Base-by-base conservation (phyloP, 2,113 vertebrate genomes). In the Limnothrissa miodon region DNA sequence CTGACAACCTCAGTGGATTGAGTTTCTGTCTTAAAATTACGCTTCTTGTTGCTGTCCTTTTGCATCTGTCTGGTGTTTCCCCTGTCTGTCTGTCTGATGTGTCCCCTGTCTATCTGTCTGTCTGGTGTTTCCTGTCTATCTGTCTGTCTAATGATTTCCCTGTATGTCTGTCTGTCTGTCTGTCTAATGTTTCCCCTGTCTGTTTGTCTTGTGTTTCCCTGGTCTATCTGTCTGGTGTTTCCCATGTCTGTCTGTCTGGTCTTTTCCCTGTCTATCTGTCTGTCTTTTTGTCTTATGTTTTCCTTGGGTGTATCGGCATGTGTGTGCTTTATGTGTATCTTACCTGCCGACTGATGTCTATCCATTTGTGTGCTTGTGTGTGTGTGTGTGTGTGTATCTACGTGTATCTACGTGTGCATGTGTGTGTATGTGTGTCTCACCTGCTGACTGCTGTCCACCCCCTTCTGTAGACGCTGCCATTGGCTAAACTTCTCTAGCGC, bases 401-500 rank as follows among this genome's bases (percentile, higher is more conserved):
- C 10, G 23, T 66, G 74, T 3, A 46, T 1, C 3, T 3, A 70
- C 78, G 36, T 78, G 78, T 80, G 70, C 85, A 6, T 42, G 42
- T 42, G 42, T 42, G 42, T 42, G 6, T 42, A 42, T 42, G 42
- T 4, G 42, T 56, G 62, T 2, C 29, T 1, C 94, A 96, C 96
- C 96, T 97, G 93, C 85, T 95, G 95, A 84, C 90, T 70, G 4
- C 85, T 36, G 29, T 94, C 94, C 45, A 89, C 66, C 62, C 89
- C 91, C 86, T 88, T 94, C 86, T 95, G 93, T 83, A 90, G 93
- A 36, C 90, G 91, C 90, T 96, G 95, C 95, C 96, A 95, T 66
- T 91, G 92, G 33, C 95, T 94, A 91, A 95, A 95, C 89, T 89
- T 93, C 85, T 95, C 93, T 82, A 95, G 85, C 5, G 95, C 94